Conservation (phyloP, 2,113 vertebrate genomes). For the Scatophagus argus region DNA sequence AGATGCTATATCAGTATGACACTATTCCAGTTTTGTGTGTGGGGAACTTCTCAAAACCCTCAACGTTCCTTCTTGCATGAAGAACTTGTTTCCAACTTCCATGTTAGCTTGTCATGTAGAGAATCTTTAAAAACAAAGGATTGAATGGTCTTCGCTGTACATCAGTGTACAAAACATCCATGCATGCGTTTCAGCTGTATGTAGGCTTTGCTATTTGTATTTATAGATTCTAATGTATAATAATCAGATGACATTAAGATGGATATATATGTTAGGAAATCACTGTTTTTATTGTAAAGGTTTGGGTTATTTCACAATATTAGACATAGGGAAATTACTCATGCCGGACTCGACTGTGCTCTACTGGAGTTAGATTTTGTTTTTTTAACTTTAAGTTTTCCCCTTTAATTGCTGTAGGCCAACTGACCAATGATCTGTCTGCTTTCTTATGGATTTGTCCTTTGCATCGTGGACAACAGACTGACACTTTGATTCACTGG, state of each 20-base stretch:
- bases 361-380: constrained; percentile 38
- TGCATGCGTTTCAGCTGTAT: constrained; percentile 93
- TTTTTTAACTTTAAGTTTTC: not conserved
- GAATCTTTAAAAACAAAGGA: constrained; percentile 77
- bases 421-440: constrained; percentile 37
- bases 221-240: constrained; percentile 92
- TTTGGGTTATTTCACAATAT: constrained; percentile 86
- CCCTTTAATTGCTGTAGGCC: constrained; percentile 21
- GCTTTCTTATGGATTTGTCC: constrained; percentile 19
- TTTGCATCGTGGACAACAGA: constrained; percentile 45
- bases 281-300: constrained; percentile 79
- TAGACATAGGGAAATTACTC: constrained; percentile 64
- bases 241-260: constrained; percentile 82
- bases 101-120: constrained; percentile 76
- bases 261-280: constrained; percentile 71
- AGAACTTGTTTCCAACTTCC: constrained; percentile 75
- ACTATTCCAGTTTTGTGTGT: constrained; percentile 56
- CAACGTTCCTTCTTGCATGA: constrained; percentile 71
- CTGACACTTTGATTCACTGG: constrained; percentile 62
- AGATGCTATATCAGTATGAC: constrained; percentile 44
- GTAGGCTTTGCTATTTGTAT: constrained; percentile 88
- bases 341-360: constrained; percentile 63
- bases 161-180: constrained; percentile 87
- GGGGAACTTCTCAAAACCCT: constrained; percentile 45
- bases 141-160: constrained; percentile 85